Conservation (phyloP, 2,797 vertebrate species). For the Sardinella longiceps region DNA sequence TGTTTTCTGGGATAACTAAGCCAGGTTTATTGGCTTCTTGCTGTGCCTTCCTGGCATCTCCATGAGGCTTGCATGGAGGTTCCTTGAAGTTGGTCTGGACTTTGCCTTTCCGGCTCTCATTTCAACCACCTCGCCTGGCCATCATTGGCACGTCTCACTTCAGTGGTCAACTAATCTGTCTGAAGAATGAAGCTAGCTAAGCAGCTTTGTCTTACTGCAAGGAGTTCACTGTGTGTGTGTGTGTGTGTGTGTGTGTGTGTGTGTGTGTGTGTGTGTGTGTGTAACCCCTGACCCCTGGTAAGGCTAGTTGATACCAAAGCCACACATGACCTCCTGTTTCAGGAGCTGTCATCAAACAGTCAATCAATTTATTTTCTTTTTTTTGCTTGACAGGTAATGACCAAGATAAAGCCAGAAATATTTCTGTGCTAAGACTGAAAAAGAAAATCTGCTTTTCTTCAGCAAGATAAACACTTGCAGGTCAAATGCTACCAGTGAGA, state of each 20-base stretch:
- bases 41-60: too few relatives aligned
- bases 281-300: neutral
- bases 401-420: neutral
- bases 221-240: neutral
- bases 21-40: too few relatives aligned
- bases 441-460: too few relatives aligned
- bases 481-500: neutral
- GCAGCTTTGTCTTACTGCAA: neutral
- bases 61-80: too few relatives aligned
- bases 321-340: neutral
- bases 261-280: neutral
- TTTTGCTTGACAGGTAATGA: neutral
- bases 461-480: neutral
- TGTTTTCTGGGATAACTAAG: too few relatives aligned
- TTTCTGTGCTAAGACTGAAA: neutral
- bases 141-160: too few relatives aligned
- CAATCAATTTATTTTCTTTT: neutral
- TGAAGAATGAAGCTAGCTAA: neutral
- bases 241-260: slow-evolving; percentile 5
- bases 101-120: too few relatives aligned
- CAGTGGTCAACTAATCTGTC: too few relatives aligned
- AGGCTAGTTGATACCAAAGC: neutral
- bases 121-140: too few relatives aligned
- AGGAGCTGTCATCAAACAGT: neutral
- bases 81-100: too few relatives aligned